phyloP scores from a whole-genome alignment of 2,797 vertebrate species.

The Triplophysa yarkandensis region DNA sequence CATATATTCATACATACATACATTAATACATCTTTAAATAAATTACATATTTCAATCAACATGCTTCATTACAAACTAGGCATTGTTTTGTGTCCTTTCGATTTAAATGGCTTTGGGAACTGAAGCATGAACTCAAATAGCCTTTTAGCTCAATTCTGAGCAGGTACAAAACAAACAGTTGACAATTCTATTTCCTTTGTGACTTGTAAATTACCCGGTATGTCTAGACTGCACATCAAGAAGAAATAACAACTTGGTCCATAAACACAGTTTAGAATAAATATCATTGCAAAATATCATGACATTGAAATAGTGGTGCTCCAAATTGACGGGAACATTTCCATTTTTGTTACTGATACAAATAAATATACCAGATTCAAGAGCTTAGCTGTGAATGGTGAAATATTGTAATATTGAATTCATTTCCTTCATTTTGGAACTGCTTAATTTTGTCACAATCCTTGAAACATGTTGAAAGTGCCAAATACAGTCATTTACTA shows the following conservation, averaged over 20 bases:
- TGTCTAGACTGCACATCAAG: neutral
- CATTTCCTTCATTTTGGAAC: neutral
- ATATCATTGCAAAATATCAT: conserved; percentile 1
- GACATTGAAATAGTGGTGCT: neutral
- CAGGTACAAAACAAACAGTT: neutral
- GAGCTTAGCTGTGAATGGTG: neutral
- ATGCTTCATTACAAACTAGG: neutral
- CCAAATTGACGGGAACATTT: neutral
- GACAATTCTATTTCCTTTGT: neutral
- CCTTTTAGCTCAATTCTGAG: neutral
- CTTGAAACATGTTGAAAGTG: neutral
- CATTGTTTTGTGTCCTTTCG: neutral
- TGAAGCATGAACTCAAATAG: conserved; percentile 2
- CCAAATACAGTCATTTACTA: conserved; percentile 1
- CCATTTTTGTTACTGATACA: neutral
- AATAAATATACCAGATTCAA: neutral
- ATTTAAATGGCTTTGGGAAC: neutral
- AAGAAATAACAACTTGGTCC: neutral
- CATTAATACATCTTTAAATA: too few species aligned
- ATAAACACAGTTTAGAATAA: conserved; percentile 4
- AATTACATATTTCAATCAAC: neutral
- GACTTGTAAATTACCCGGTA: neutral
- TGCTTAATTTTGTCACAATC: neutral
- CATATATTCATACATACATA: too few species aligned
- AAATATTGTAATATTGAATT: conserved; percentile 11